Percentiles rank a stretch among this genome's conserved stretches.
These are phyloP conservation scores for Drosophila truncata DNA, from an alignment of 1,140 invertebrate genomes.

Conservation along the genomic window DNA sequence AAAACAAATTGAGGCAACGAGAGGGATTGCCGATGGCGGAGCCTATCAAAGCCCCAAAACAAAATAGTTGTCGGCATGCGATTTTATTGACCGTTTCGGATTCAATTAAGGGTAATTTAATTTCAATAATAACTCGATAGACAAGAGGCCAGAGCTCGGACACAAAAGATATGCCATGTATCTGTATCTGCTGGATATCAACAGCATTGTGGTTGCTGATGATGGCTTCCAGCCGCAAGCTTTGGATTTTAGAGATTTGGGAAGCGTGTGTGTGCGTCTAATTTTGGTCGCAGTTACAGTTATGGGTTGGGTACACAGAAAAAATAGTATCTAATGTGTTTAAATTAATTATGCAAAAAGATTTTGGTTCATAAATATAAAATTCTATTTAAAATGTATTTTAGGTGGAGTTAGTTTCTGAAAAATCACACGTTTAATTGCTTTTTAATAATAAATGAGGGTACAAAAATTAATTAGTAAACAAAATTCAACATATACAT, in stretches of 20 bases:
- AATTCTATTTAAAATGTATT: too few species aligned
- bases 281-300: slow-evolving; percentile 50
- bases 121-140: slow-evolving; percentile 83
- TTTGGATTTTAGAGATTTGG: slow-evolving; percentile 31
- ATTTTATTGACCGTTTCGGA: slow-evolving; percentile 85
- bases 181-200: slow-evolving; percentile 40
- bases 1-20: slow-evolving; percentile 35
- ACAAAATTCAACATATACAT: too few species aligned
- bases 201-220: slow-evolving; percentile 44
- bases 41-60: slow-evolving; percentile 61
- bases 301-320: slow-evolving; percentile 11
- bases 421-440: too few species aligned
- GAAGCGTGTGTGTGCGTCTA: slow-evolving; percentile 22
- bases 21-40: slow-evolving; percentile 34
- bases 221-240: slow-evolving; percentile 58
- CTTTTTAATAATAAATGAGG: too few species aligned
- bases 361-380: too few species aligned
- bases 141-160: slow-evolving; percentile 42
- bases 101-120: slow-evolving; percentile 85
- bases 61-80: slow-evolving; percentile 78
- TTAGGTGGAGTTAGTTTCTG: too few species aligned
- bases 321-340: too few species aligned
- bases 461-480: too few species aligned
- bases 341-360: too few species aligned
- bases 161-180: slow-evolving; percentile 29